Evolutionary conservation across 2,797 vertebrate genomes (phyloP).

Genomic region (Melanitta fusca): DNA sequence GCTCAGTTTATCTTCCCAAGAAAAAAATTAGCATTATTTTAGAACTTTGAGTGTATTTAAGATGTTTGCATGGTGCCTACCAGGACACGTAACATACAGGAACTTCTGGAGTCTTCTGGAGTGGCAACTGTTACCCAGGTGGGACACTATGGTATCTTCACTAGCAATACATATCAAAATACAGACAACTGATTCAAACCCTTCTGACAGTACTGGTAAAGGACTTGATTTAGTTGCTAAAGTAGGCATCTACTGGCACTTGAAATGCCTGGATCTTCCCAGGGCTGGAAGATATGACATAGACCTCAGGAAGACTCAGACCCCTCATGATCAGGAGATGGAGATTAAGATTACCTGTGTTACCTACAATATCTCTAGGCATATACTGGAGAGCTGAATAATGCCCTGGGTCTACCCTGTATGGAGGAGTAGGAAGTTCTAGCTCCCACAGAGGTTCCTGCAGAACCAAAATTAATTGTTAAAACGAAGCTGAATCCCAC

Average conservation of each 20-base stretch:
- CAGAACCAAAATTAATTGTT: background rate
- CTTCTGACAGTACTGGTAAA: background rate
- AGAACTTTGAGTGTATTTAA: background rate
- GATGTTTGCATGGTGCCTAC: background rate
- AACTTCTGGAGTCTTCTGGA: background rate
- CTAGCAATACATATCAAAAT: background rate
- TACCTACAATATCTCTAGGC: background rate
- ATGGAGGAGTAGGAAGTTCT: background rate
- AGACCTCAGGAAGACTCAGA: background rate
- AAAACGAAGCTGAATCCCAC: background rate
- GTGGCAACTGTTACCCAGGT: background rate
- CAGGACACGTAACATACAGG: background rate
- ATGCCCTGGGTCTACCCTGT: rapidly evolving
- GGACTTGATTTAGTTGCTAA: background rate
- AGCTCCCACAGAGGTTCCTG: background rate
- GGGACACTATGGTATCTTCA: background rate
- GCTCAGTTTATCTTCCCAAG: background rate
- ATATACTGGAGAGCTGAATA: background rate
- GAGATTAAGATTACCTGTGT: background rate
- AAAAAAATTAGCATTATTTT: background rate
- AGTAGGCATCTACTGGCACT: background rate
- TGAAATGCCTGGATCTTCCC: background rate
- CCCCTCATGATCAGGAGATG: background rate
- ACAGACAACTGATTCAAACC: background rate
- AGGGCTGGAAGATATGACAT: background rate